Evolutionary conservation across 2,797 vertebrate species (phyloP).

Genomic region (Remorina albescens): DNA sequence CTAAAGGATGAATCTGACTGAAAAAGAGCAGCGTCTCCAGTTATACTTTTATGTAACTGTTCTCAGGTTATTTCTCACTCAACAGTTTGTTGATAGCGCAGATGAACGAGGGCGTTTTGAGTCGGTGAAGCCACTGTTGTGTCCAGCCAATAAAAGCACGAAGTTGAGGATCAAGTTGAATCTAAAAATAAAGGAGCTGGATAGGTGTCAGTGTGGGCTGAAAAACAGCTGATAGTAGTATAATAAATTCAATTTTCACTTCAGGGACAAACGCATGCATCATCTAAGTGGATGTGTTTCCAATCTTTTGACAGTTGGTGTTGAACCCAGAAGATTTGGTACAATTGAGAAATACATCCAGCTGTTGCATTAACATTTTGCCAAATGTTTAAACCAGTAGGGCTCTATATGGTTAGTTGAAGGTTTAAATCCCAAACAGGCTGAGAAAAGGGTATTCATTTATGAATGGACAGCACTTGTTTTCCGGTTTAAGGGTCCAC

Average conservation of each 20-base stretch:
- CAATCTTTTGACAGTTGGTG: background rate
- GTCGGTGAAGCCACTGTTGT: background rate
- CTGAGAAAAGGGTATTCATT: background rate
- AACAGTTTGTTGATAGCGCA: background rate
- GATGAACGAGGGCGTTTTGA: slow-evolving; percentile 17
- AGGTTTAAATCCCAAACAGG: slow-evolving; percentile 1
- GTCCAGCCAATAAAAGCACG: slow-evolving; percentile 11
- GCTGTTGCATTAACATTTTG: background rate
- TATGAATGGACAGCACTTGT: no score
- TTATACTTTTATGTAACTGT: background rate
- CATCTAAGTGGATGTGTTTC: background rate
- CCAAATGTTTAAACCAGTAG: no score
- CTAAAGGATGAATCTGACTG: background rate
- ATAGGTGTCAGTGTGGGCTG: background rate
- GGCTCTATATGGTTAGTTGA: no score
- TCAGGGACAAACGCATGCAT: background rate
- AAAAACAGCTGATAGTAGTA: background rate
- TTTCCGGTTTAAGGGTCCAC: no score
- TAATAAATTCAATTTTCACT: background rate
- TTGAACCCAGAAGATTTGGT: background rate
- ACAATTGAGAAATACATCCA: background rate
- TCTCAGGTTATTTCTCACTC: slow-evolving; percentile 16
- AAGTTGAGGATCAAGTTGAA: slow-evolving; percentile 1
- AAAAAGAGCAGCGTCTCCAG: background rate
- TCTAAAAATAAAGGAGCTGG: slow-evolving; percentile 24